A percentile compares a stretch with the other conserved stretches of the same genome.
These are phyloP conservation scores for Lampropteryx suffumata DNA, from an alignment of 2,888 invertebrate species.

Conservation along the genomic window DNA sequence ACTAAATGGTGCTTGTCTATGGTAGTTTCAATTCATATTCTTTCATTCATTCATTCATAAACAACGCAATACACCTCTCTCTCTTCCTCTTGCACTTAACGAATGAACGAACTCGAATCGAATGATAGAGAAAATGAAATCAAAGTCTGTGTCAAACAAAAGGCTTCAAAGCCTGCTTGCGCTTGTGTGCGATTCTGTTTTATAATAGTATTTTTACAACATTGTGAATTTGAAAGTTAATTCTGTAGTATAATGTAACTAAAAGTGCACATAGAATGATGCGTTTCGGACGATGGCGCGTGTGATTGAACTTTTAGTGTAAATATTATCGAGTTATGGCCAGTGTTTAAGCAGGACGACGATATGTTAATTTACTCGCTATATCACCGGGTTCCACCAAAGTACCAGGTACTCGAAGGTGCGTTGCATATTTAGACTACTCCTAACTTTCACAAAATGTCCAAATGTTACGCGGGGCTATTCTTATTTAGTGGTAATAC, in stretches of 20 bases:
- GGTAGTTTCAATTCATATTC: too few relatives aligned
- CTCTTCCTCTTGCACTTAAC: background rate
- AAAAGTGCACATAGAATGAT: slow-evolving; percentile 56
- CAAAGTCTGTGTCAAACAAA: too few relatives aligned
- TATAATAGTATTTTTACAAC: slow-evolving; percentile 45
- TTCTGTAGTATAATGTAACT: slow-evolving; percentile 51
- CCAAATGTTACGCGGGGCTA: slow-evolving; percentile 1
- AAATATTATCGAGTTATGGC: slow-evolving; percentile 56
- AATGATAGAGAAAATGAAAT: too few relatives aligned
- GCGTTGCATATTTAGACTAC: slow-evolving; percentile 49
- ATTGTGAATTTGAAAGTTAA: slow-evolving; percentile 41
- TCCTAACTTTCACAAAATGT: slow-evolving; percentile 14
- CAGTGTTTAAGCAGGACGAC: slow-evolving; percentile 68
- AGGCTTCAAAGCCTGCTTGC: background rate
- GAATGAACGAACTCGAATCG: too few relatives aligned
- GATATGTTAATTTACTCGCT: slow-evolving; percentile 74
- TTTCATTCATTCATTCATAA: too few relatives aligned
- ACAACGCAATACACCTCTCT: background rate
- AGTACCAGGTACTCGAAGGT: slow-evolving; percentile 75
- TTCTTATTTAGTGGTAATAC: slow-evolving; percentile 6
- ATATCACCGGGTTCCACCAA: slow-evolving; percentile 77
- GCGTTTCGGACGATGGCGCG: slow-evolving; percentile 39
- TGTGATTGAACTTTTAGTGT: slow-evolving; percentile 45
- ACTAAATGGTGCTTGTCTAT: too few relatives aligned
- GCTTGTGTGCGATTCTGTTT: slow-evolving; percentile 42